Conservation (phyloP, 2,113 vertebrate genomes). For the Nesogale talazaci region DNA sequence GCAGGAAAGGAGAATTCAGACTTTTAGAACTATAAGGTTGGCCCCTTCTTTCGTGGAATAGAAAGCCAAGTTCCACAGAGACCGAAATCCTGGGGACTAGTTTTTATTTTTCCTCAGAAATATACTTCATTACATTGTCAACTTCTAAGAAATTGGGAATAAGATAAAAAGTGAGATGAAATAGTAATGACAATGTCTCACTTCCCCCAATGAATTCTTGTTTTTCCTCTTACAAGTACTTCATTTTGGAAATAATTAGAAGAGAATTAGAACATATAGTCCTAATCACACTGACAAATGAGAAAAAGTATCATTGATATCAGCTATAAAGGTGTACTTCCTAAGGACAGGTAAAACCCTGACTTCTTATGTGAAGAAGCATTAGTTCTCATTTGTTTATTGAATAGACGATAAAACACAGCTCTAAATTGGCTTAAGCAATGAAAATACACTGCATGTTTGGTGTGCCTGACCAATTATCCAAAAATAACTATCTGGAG, state of each 20-base stretch:
- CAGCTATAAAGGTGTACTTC: not conserved
- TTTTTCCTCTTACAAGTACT: not conserved
- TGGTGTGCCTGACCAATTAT: not conserved
- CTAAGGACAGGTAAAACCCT: not conserved
- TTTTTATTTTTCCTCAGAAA: slow-evolving; percentile 1
- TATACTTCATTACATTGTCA: not conserved
- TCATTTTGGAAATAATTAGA: not conserved
- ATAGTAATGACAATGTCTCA: not conserved
- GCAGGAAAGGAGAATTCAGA: not conserved
- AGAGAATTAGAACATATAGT: not conserved
- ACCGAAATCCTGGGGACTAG: not conserved
- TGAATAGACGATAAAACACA: not conserved
- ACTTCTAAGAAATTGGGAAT: not conserved
- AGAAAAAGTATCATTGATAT: not conserved
- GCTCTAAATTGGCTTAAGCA: not conserved
- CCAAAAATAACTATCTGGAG: not conserved
- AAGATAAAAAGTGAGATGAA: not conserved
- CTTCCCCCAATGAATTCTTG: not conserved
- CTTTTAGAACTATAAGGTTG: not conserved
- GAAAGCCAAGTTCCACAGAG: not conserved
- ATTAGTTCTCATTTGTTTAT: slow-evolving; percentile 33
- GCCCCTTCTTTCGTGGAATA: not conserved
- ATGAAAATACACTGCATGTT: not conserved
- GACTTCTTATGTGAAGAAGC: not conserved
- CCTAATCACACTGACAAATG: not conserved